Base-by-base conservation (phyloP, 92 coral and sea anemone genomes). In the Nematostella vectensis region DNA sequence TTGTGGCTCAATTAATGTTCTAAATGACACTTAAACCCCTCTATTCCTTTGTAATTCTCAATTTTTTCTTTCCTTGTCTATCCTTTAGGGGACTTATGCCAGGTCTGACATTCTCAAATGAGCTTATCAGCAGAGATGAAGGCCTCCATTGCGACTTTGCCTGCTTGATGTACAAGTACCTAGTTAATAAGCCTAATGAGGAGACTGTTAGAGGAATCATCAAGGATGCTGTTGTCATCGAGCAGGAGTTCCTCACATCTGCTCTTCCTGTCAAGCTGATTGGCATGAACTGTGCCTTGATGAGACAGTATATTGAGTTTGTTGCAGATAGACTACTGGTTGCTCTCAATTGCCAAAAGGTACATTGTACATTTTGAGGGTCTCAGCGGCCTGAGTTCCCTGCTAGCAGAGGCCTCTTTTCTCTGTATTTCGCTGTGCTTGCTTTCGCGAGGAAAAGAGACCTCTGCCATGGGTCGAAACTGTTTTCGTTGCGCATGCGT, bases 101-200 rank as follows among this genome's bases (percentile, higher is more conserved):
- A 29, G 98, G 98, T 0, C 71, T 91, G 12, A 85, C 95, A 3
- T 82, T 81, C 63, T 91, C 98, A 18, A 91, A 91, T 75, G 98
- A 91, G 53, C 80, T 86, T 9, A 91, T 91, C 54, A 91, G 98
- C 59, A 54, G 98, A 38, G 98, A 89, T 68, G 97, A 89, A 82
- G 97, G 96, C 27, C 77, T 88, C 0, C 98, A 91, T 38, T 91
- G 98, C 71, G 98, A 91, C 66, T 91, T 91, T 91, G 98, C 98
- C 21, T 91, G 98, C 30, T 43, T 91, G 45, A 81, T 91, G 98
- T 86, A 65, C 78, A 67, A 80, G n/a, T 71, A 91, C 49, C 81
- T 91, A 0, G 55, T 65, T 18, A 56, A 78, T 65, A 91, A 86
- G 26, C 98, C 98, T 31, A 74, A 95, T 1, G 80, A 85, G 37